phyloP scores from a whole-genome alignment of 2,888 invertebrate species.

The Eupithecia insigniata region DNA sequence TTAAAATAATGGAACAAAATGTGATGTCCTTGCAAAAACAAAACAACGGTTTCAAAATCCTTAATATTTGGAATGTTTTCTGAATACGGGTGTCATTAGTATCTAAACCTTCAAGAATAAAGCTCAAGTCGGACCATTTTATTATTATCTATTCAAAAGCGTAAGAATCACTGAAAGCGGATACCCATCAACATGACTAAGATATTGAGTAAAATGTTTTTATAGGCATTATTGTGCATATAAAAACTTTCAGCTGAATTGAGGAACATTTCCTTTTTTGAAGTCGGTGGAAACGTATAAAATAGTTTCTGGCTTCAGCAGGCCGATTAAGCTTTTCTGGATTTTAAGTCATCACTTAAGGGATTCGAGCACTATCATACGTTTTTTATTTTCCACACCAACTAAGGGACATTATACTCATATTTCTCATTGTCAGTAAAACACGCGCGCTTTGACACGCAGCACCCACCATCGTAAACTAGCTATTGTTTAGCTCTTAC shows the following conservation, averaged over 20 bases:
- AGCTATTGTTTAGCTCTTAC: slow-evolving; percentile 54
- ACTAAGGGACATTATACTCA: slow-evolving; percentile 63
- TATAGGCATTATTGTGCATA: too few species aligned
- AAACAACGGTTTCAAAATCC: too few species aligned
- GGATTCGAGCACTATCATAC: background rate
- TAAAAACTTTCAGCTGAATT: background rate
- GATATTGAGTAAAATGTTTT: background rate
- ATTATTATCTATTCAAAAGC: too few species aligned
- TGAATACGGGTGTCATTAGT: too few species aligned
- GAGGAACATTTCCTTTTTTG: background rate
- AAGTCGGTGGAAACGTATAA: too few species aligned
- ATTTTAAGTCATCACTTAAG: background rate
- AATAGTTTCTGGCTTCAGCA: too few species aligned
- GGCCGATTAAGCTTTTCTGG: background rate
- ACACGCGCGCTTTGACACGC: slow-evolving; percentile 66
- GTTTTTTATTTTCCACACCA: slow-evolving; percentile 68
- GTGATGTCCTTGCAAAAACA: too few species aligned
- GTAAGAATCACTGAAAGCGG: too few species aligned
- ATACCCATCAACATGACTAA: too few species aligned
- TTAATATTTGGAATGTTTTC: too few species aligned
- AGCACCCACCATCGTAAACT: slow-evolving; percentile 34
- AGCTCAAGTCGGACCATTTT: too few species aligned
- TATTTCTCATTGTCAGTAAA: slow-evolving; percentile 72
- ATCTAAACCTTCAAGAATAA: too few species aligned
- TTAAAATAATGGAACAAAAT: background rate